Percentiles rank a stretch among this genome's conserved stretches.
Evolutionary conservation across 2,113 vertebrate genomes (phyloP).

Genomic region (Pipra filicauda): DNA sequence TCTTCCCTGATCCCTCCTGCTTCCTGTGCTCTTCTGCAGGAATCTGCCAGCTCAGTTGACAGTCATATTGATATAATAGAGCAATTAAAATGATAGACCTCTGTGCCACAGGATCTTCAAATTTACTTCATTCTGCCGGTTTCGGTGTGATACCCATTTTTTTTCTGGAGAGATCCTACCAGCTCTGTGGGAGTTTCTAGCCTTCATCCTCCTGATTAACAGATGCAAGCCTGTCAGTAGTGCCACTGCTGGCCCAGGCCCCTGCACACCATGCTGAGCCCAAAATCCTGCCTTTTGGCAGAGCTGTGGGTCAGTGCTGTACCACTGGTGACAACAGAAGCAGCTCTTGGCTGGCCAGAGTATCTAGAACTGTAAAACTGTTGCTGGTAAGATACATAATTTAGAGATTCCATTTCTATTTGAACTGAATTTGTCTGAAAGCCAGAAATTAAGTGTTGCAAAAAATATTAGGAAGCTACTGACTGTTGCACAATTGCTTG

Average conservation of each 20-base stretch:
- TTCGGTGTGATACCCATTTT: not conserved
- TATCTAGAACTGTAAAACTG: not conserved
- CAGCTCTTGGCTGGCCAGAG: not conserved
- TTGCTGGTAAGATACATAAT: not conserved
- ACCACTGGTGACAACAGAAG: not conserved
- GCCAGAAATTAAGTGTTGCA: not conserved
- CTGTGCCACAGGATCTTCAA: not conserved
- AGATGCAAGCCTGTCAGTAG: not conserved
- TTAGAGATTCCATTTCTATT: not conserved
- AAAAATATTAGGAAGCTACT: not conserved
- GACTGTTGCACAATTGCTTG: not conserved
- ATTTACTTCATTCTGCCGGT: not conserved
- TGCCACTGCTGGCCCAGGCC: not conserved
- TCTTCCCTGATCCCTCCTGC: not conserved
- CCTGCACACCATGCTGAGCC: not conserved
- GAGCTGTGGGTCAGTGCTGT: not conserved
- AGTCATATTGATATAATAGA: not conserved
- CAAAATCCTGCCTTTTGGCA: not conserved
- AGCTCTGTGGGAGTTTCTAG: not conserved
- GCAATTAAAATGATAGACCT: not conserved
- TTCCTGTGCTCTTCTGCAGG: not conserved
- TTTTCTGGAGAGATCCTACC: not conserved
- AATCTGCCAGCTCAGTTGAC: not conserved
- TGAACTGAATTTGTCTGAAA: not conserved
- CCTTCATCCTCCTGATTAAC: not conserved